Conservation (phyloP, 2,113 vertebrate genomes). For the Brienomyrus longianalis region DNA sequence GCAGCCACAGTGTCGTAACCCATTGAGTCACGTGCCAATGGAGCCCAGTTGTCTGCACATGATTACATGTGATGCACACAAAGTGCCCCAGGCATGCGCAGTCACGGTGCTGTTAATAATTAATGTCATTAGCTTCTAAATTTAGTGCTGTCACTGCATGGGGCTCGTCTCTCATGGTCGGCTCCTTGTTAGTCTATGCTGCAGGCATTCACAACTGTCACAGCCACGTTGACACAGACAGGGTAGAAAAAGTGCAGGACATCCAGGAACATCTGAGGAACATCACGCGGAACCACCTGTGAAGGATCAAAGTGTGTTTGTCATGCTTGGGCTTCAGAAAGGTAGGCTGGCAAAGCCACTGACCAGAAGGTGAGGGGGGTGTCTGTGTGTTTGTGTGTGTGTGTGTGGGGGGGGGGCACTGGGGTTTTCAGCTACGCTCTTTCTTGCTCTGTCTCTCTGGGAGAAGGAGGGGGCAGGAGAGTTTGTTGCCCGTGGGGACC, state of each 20-base stretch:
- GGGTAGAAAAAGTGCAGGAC: neutral
- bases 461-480: slow-evolving; percentile 35
- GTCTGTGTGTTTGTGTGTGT: neutral
- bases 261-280: slow-evolving; percentile 5
- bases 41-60: neutral
- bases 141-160: neutral
- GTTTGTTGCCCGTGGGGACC: slow-evolving; percentile 29
- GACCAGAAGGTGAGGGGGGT: neutral
- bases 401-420: neutral
- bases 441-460: slow-evolving; percentile 30
- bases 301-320: slow-evolving; percentile 41
- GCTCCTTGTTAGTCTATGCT: neutral
- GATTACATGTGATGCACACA: slow-evolving; percentile 3
- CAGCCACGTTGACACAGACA: neutral
- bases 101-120: neutral
- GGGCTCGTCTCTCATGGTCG: neutral
- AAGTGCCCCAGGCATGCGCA: neutral
- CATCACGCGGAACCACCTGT: slow-evolving; percentile 16
- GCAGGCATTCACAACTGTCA: neutral
- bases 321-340: slow-evolving; percentile 42
- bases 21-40: neutral
- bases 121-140: neutral
- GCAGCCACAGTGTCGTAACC: neutral
- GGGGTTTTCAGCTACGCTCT: slow-evolving; percentile 20
- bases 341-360: slow-evolving; percentile 6